phyloP scores from a whole-genome alignment of 2,888 invertebrate genomes.

The Drosophila ezoana region DNA sequence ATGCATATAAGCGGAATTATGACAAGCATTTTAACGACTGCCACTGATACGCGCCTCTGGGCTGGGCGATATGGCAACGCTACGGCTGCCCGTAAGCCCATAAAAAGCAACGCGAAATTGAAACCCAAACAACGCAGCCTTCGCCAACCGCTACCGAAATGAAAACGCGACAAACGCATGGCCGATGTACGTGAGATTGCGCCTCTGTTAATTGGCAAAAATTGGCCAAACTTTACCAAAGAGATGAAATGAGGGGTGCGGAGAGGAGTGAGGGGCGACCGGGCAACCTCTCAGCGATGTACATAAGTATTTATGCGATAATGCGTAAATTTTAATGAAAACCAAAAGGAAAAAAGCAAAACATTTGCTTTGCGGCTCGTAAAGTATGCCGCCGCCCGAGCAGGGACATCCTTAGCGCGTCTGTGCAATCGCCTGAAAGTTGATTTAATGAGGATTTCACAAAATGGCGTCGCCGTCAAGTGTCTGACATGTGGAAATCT shows the following conservation, averaged over 20 bases:
- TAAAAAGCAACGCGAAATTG: conserved; percentile 70
- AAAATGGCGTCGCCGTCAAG: conserved; percentile 57
- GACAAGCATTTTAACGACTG: conserved; percentile 81
- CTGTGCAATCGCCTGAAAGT: conserved; percentile 78
- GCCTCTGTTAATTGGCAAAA: conserved; percentile 75
- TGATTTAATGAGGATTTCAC: conserved; percentile 80
- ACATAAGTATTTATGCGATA: conserved; percentile 77
- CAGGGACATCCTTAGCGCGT: conserved; percentile 3
- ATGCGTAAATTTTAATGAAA: conserved; percentile 80
- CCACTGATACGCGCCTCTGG: conserved; percentile 52
- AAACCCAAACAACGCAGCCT: conserved; percentile 53
- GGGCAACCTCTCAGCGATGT: conserved; percentile 23
- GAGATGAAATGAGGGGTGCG: not conserved
- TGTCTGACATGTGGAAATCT: conserved; percentile 64
- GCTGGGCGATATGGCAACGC: conserved; percentile 53
- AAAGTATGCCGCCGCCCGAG: conserved; percentile 45
- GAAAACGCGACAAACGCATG: conserved; percentile 68
- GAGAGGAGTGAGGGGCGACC: not conserved
- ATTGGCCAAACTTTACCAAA: conserved; percentile 61
- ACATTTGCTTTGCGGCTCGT: conserved; percentile 65
- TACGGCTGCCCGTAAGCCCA: conserved; percentile 53
- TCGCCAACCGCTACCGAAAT: conserved; percentile 23
- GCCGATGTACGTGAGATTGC: conserved; percentile 81
- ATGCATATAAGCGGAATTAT: conserved; percentile 80
- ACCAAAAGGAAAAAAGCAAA: conserved; percentile 24